Base-by-base conservation (phyloP, 2,888 invertebrate genomes). In the Nudaria mundana region DNA sequence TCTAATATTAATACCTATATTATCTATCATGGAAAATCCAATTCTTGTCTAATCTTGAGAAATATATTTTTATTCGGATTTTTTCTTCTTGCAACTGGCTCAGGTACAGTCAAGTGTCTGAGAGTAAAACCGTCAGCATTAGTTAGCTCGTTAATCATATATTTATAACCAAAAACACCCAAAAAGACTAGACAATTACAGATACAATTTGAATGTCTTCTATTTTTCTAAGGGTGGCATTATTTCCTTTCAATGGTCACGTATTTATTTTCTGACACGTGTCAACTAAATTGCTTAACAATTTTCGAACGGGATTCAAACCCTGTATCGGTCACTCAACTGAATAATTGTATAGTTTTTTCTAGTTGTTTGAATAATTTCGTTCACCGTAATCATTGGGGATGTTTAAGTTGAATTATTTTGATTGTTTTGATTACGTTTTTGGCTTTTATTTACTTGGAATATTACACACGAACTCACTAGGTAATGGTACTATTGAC, bases 211-310 rank as follows among this genome's bases (percentile, higher is more conserved):
- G 32, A 40, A n/a, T n/a, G 26, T 38, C 3, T 15, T 23, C 11
- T 48, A 48, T 54, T 48, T 44, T 39, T 23, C 15, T 32, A 42
- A 37, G 40, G 22, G 36, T 41, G 5, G 7, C 30, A 38, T 33
- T 45, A 37, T 50, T 55, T 42, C 30, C n/a, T 40, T 43, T 23
- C 23, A 37, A 14, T 33, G 22, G 35, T 39, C 46, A 46, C 45
- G 52, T 45, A 56, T 48, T 40, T 40, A 38, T 38, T 34, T 38
- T 31, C 4, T 16, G 64, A 51, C 76, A 75, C 76, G 76, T 72
- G 76, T 47, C 72, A 51, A 50, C 12, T 31, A 63, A 71, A 75
- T 74, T 74, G 64, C 61, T 61, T 41, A 59, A 61, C 66, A 66
- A 66, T 63, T 56, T 58, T 44, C 40, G 32, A 8, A 23, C 14